Conservation (phyloP, 2,888 invertebrate species). For the Mylabris sibirica region DNA sequence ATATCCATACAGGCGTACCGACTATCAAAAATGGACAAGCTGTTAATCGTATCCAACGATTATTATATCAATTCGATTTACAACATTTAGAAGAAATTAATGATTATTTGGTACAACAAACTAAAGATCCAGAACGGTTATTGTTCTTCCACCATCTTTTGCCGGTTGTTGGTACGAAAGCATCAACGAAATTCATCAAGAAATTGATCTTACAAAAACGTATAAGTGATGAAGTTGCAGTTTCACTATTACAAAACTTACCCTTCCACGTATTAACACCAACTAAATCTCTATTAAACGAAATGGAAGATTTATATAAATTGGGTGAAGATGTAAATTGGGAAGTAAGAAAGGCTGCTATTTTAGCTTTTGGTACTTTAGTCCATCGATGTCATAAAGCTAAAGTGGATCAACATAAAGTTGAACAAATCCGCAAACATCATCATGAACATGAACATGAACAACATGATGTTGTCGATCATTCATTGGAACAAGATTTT, state of each 20-base stretch:
- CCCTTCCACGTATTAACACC: slow-evolving; percentile 60
- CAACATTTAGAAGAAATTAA: slow-evolving; percentile 52
- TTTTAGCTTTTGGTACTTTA: slow-evolving; percentile 61
- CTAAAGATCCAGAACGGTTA: slow-evolving; percentile 33
- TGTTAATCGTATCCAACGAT: slow-evolving; percentile 52
- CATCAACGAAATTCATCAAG: slow-evolving; percentile 57
- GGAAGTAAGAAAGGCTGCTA: slow-evolving; percentile 55
- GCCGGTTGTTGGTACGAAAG: slow-evolving; percentile 62
- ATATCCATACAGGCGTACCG: slow-evolving; percentile 51
- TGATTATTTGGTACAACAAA: slow-evolving; percentile 24
- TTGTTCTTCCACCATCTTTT: slow-evolving; percentile 59
- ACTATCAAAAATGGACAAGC: slow-evolving; percentile 54
- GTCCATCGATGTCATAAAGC: slow-evolving; percentile 53
- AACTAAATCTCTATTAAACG: slow-evolving; percentile 55
- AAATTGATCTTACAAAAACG: slow-evolving; percentile 55
- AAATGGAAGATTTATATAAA: slow-evolving; percentile 54
- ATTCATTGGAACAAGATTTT: slow-evolving; percentile 29
- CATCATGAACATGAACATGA: slow-evolving; percentile 17
- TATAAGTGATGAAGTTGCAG: slow-evolving; percentile 51
- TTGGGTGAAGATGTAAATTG: slow-evolving; percentile 42
- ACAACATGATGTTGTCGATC: slow-evolving; percentile 6
- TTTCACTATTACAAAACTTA: slow-evolving; percentile 56
- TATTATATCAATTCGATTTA: slow-evolving; percentile 53
- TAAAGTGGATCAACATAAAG: slow-evolving; percentile 14
- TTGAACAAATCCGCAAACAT: not conserved